Evolutionary conservation across 64 coral and sea anemone species (phyloP).

Genomic region (Stylophora pistillata): DNA sequence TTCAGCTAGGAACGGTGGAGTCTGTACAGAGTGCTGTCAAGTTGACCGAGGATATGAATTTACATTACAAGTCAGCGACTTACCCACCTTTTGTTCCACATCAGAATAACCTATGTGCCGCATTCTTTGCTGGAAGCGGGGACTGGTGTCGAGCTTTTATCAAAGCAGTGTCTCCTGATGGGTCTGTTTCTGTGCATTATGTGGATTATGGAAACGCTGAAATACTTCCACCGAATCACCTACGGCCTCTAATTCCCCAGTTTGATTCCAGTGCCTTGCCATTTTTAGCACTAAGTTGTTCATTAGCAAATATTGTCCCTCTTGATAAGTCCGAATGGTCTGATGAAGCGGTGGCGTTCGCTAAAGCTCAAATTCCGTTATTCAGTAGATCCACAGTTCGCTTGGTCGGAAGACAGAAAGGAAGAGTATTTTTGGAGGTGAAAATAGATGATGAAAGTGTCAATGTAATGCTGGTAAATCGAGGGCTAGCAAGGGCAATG

Average conservation of each 20-base stretch:
- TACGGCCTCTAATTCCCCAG: slow-evolving; percentile 60
- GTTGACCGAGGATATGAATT: slow-evolving; percentile 47
- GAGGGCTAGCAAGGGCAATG: slow-evolving; percentile 47
- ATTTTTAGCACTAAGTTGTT: slow-evolving; percentile 65
- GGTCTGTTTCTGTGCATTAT: slow-evolving; percentile 51
- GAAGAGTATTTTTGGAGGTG: slow-evolving; percentile 65
- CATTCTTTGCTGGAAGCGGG: slow-evolving; percentile 30
- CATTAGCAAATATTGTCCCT: slow-evolving; percentile 37
- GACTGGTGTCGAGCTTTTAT: slow-evolving; percentile 74
- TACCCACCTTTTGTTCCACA: slow-evolving; percentile 17
- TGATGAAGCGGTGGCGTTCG: slow-evolving; percentile 50
- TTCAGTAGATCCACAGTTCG: slow-evolving; percentile 33
- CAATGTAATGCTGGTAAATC: slow-evolving; percentile 35
- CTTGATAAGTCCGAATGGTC: slow-evolving; percentile 41
- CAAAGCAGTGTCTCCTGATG: slow-evolving; percentile 14
- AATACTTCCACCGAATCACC: neutral
- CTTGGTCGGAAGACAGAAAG: slow-evolving; percentile 32
- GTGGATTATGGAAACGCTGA: slow-evolving; percentile 83
- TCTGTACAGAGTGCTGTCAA: neutral
- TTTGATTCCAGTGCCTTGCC: slow-evolving; percentile 33
- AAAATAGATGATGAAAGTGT: slow-evolving; percentile 22
- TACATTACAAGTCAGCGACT: slow-evolving; percentile 7
- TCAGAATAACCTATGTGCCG: slow-evolving; percentile 59
- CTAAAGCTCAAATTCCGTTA: slow-evolving; percentile 55
- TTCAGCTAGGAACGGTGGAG: slow-evolving; percentile 8